Evolutionary conservation across 2,888 invertebrate genomes (phyloP), one percentile per base, ranked within the genome.

Genomic region (Hipparchia sbordonii): DNA sequence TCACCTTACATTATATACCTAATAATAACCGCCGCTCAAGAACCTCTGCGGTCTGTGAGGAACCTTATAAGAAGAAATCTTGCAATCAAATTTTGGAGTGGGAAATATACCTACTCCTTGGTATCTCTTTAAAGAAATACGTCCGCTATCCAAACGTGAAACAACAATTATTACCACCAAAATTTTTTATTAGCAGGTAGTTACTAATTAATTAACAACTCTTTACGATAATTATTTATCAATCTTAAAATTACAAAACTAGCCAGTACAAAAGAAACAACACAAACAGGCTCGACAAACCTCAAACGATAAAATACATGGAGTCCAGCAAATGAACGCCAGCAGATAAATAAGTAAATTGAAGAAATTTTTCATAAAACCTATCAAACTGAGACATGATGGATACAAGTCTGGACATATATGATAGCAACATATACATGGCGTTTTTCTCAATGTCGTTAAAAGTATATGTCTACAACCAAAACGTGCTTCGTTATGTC

Each of bases 391-490:
- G 48, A 89, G 80, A 77, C 82, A 89, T 59, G 86, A 85, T 2
- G 87, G 87, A 74, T 90, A 90, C 54, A 84, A 77, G n/a, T 76
- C 70, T 23, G 90, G 90, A 70, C 84, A 89, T 63, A 88, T 70
- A 57, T 86, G 82, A 71, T 88, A 89, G 2, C 86, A 81, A 86
- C 89, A 89, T 33, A 90, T 67, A 76, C 87, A 88, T 3, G 90
- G 90, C 1, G 78, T 84, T 68, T 79, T 85, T 51, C 88, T 83
- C 67, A 89, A 74, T 0, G 89, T 85, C 4, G 77, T 78, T 61
- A 90, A 77, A 51, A 88, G 71, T 33, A 79, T 76, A 73, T 87
- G 82, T 0, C 80, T 79, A 74, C 89, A 88, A 51, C 84, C 78
- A 48, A 73, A 77, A 6, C 85, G 0, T 23, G 87, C 87, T 39